Conservation (phyloP, 2,888 invertebrate genomes). For the Frankliniella fusca region DNA sequence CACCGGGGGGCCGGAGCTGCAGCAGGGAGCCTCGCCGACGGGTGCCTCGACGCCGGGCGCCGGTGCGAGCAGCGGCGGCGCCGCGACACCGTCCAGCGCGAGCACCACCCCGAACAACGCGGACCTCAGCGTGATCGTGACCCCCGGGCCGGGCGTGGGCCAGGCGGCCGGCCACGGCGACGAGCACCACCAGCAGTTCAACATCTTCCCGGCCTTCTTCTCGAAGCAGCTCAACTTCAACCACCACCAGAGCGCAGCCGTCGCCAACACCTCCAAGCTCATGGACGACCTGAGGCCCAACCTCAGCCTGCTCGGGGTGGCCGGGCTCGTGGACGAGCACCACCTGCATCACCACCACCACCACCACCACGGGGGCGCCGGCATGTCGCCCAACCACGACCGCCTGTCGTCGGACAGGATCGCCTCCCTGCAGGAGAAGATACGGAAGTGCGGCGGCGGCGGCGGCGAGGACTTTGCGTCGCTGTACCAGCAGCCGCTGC, state of each 20-base stretch:
- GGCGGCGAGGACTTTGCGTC: slow-evolving; percentile 34
- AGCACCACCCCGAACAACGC: slow-evolving; percentile 7
- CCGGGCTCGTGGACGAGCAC: slow-evolving; percentile 75
- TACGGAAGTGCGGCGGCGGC: slow-evolving; percentile 37
- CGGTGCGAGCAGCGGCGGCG: slow-evolving; percentile 33
- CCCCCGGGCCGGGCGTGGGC: slow-evolving; percentile 31
- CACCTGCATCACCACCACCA: slow-evolving; percentile 53
- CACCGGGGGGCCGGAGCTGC: slow-evolving; percentile 43
- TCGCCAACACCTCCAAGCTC: slow-evolving; percentile 54
- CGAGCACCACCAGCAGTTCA: slow-evolving; percentile 65
- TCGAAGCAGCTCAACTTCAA: slow-evolving; percentile 79
- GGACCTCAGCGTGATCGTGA: slow-evolving; percentile 17
- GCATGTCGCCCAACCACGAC: slow-evolving; percentile 12
- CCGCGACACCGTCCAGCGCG: neutral
- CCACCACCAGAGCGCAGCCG: slow-evolving; percentile 37
- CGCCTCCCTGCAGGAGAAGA: slow-evolving; percentile 51
- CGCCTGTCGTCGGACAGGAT: slow-evolving; percentile 26
- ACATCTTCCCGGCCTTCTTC: slow-evolving; percentile 87
- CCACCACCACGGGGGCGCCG: slow-evolving; percentile 37
- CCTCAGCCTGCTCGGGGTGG: slow-evolving; percentile 71
- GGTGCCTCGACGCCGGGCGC: slow-evolving; percentile 37
- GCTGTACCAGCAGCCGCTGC: slow-evolving; percentile 34
- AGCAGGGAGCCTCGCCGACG: slow-evolving; percentile 45
- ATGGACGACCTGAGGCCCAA: slow-evolving; percentile 86
- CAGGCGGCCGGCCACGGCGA: slow-evolving; percentile 30